These are phyloP conservation scores for Telmatochromis brachygnathus DNA, from an alignment of 2,113 vertebrate species.

Conservation along the genomic window DNA sequence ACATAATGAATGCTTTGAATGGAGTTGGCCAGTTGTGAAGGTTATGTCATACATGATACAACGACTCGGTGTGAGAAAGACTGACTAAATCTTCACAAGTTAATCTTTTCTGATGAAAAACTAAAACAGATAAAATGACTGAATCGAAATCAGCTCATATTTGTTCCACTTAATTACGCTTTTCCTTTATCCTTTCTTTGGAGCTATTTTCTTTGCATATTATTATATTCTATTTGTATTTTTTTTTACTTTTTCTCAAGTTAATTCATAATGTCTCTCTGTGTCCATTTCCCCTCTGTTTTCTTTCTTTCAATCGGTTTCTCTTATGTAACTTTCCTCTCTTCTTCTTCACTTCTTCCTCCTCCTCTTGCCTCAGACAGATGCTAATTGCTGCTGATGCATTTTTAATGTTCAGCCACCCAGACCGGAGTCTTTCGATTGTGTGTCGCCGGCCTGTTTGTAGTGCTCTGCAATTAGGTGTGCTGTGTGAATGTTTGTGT, in stretches of 20 bases:
- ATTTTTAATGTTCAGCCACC: conserved; percentile 23
- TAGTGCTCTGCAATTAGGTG: not conserved
- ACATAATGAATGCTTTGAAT: not conserved
- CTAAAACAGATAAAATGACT: not conserved
- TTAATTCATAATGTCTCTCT: not conserved
- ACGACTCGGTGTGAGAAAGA: not conserved
- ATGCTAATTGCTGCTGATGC: conserved; percentile 21
- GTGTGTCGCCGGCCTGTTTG: not conserved
- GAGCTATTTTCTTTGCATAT: not conserved
- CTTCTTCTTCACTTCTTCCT: not conserved
- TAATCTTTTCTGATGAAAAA: not conserved
- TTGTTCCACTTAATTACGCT: not conserved
- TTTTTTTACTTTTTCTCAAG: not conserved
- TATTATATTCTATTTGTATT: not conserved
- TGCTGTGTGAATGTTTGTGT: not conserved
- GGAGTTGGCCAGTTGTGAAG: not conserved
- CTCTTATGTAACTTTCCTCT: not conserved
- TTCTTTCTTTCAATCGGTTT: not conserved
- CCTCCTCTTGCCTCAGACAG: not conserved
- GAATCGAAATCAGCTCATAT: not conserved
- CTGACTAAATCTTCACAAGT: not conserved
- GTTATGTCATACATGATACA: not conserved
- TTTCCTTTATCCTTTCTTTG: not conserved
- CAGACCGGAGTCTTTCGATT: not conserved
- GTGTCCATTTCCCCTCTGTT: not conserved